Evolutionary conservation across 35 echinoderm and acorn worm genomes (phyloP), one percentile per base, ranked within the genome.

Genomic region (Hemicentrotus pulcherrimus): DNA sequence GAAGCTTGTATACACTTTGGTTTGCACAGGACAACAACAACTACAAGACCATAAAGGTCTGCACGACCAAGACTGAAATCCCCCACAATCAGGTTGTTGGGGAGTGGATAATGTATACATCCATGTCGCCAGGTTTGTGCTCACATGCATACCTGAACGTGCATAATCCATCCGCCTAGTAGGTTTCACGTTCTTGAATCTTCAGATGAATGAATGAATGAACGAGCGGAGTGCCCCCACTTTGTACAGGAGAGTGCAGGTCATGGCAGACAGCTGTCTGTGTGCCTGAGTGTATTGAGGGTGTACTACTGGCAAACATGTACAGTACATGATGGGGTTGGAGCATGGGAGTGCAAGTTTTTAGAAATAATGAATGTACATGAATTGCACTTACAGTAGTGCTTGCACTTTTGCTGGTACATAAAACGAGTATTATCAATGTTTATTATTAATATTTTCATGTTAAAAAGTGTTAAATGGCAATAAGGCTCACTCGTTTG

Each of bases 131-230:
- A 19, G 65, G 65, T 78, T 78, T 78, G 24, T 78, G 65, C 65
- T 78, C 65, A 78, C 65, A n/a, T 28, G 22, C 24, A 70, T 70
- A n/a, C 65, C 19, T 78, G 61, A 24, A 78, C 28, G 19, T n/a
- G 65, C 65, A 78, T 28, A 28, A 28, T 24, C 65, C 65, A 0
- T 9, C 52, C 16, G 9, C 19, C 19, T 8, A 78, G 65, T 22
- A 78, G 22, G 65, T 71, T 71, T 71, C 24, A 71, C 18, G 24
- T 24, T 71, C 24, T 28, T 19, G 19, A 71, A 24, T 71, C 18
- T 71, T 9, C 32, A 4, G 45, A 90, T 90, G 88, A 90, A 90
- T 90, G 88, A 90, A 46, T 90, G 88, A 89, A 89, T 41, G 87
- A 87, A 87, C 9, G 86, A 19, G 32, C 9, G 33, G 18, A 22